Evolutionary conservation across 1,140 invertebrate genomes (phyloP).

Genomic region (Drosophila mojavensis): DNA sequence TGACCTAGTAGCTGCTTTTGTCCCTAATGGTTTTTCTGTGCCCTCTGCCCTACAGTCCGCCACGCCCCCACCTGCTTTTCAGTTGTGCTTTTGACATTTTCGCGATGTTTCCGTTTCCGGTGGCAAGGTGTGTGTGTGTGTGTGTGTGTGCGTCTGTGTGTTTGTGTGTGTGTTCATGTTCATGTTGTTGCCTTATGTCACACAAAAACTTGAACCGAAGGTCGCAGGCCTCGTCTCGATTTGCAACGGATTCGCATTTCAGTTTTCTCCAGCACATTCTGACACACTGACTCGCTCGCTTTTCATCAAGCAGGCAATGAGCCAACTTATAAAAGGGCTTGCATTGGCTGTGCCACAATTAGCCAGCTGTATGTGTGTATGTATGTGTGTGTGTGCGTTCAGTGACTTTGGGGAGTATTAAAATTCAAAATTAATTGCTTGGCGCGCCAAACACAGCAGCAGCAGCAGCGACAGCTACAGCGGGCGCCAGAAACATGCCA

Average conservation of each 20-base stretch:
- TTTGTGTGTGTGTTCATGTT: conserved; percentile 29
- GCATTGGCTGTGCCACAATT: conserved; percentile 39
- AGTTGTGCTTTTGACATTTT: conserved; percentile 73
- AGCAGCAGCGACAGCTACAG: conserved; percentile 22
- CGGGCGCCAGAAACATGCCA: conserved; percentile 25
- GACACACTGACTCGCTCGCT: not conserved
- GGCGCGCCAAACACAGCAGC: conserved; percentile 45
- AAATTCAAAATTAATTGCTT: conserved; percentile 79
- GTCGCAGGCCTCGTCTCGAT: conserved; percentile 38
- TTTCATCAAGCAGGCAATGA: not conserved
- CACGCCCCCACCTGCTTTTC: conserved; percentile 12
- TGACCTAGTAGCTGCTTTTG: conserved; percentile 64
- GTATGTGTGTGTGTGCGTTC: conserved; percentile 35
- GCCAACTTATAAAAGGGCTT: conserved; percentile 29
- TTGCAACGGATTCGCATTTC: conserved; percentile 38
- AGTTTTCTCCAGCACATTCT: not conserved
- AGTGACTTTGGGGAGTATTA: conserved; percentile 72
- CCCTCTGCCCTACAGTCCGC: not conserved
- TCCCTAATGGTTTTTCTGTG: conserved; percentile 69
- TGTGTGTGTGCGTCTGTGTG: conserved; percentile 33
- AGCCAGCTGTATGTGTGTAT: conserved; percentile 19
- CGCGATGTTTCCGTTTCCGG: conserved; percentile 69
- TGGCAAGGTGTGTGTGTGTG: conserved; percentile 53
- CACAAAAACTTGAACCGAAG: conserved; percentile 40
- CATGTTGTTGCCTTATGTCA: conserved; percentile 32